Evolutionary conservation across 2,888 invertebrate species (phyloP), one percentile per base, ranked within the genome.

Genomic region (Neelides folsomi): DNA sequence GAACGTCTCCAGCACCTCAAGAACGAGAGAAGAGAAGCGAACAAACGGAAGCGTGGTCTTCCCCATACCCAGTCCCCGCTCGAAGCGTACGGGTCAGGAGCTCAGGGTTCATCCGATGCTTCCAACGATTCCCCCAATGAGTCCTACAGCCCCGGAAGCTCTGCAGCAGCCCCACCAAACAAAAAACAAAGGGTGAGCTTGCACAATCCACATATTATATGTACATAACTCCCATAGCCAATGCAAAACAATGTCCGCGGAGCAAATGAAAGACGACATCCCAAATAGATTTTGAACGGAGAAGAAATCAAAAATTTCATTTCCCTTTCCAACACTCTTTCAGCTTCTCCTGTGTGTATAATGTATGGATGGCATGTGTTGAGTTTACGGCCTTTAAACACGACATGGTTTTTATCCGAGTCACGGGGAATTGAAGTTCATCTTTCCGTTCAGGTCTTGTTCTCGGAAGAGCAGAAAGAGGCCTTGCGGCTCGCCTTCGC

Each of bases 381-480:
- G n/a, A n/a, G n/a, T n/a, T n/a, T n/a, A n/a, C n/a, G n/a, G n/a
- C n/a, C n/a, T n/a, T n/a, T n/a, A n/a, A n/a, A n/a, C n/a, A n/a
- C n/a, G n/a, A n/a, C n/a, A n/a, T n/a, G n/a, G n/a, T n/a, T n/a
- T n/a, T n/a, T n/a, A n/a, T n/a, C n/a, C n/a, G n/a, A n/a, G n/a
- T n/a, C n/a, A n/a, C 7, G 27, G 7, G 27, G 27, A 27, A 59
- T 49, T 59, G 55, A 9, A 57, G 1, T 52, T 55, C 9, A 48
- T 54, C 38, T 47, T 51, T 48, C 49, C 52, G 40, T 45, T 52
- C 51, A 63, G 64, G 94, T 97, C 0, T 78, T 97, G 34, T 98
- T 98, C 76, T 92, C 92, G 20, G 95, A 97, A 68, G 94, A 95
- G 68, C 98, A 99, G 70, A 98, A 97, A 68, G 95, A 97, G 69